A percentile compares a stretch with the other conserved stretches of the same genome.
Conservation (phyloP, 2,888 invertebrate species). For the Pseudeuparius sepicola region DNA sequence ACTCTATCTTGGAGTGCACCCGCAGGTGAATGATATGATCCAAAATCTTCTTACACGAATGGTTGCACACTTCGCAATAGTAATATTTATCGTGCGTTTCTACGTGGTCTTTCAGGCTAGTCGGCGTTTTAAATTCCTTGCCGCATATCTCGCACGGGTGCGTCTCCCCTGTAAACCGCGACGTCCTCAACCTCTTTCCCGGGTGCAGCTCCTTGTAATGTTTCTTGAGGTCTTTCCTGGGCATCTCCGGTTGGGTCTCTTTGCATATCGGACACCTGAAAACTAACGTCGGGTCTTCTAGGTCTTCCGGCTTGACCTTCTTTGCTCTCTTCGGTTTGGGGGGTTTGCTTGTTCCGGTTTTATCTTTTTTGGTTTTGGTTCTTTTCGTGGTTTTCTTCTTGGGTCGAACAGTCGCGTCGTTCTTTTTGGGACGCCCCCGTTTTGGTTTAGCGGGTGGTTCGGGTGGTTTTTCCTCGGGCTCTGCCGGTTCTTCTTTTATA, state of each 20-base stretch:
- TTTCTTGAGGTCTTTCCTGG: slow-evolving; percentile 26
- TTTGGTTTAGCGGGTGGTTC: slow-evolving; percentile 17
- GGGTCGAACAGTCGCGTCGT: too few species aligned
- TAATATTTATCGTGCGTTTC: slow-evolving; percentile 34
- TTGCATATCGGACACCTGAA: slow-evolving; percentile 34
- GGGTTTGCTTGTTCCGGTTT: too few species aligned
- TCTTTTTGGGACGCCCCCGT: slow-evolving; percentile 19
- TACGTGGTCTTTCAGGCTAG: slow-evolving; percentile 25
- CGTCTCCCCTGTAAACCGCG: slow-evolving; percentile 24
- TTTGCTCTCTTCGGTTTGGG: too few species aligned
- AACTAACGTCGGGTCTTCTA: too few species aligned
- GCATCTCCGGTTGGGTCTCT: slow-evolving; percentile 27
- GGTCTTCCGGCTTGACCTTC: too few species aligned
- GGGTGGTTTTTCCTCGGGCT: too few species aligned
- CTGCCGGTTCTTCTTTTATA: too few species aligned
- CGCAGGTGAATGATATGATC: slow-evolving; percentile 36
- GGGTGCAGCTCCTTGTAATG: slow-evolving; percentile 31
- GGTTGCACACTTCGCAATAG: slow-evolving; percentile 27
- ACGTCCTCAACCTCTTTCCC: slow-evolving; percentile 28
- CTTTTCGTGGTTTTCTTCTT: slow-evolving; percentile 15
- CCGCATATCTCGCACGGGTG: slow-evolving; percentile 34
- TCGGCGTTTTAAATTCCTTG: slow-evolving; percentile 29
- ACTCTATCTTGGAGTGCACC: slow-evolving; percentile 32
- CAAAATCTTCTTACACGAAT: slow-evolving; percentile 34
- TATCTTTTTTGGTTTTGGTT: slow-evolving; percentile 3